Percentiles rank a stretch among this genome's conserved stretches.
These are phyloP conservation scores for Dicentrarchus labrax DNA, from an alignment of 2,113 vertebrate genomes.

Conservation along the genomic window DNA sequence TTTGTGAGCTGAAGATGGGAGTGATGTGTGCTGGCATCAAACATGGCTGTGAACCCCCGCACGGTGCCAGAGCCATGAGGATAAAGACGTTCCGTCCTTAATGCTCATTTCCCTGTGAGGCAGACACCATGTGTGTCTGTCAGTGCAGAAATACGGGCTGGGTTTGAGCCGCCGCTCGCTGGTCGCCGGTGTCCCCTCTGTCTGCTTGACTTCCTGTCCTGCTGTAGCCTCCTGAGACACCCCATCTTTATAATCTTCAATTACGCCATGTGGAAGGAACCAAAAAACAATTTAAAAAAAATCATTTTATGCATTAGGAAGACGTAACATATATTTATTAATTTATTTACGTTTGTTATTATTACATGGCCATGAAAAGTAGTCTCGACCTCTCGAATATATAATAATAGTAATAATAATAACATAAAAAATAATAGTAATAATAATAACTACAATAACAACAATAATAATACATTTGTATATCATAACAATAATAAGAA, in stretches of 20 bases:
- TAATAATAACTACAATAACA: too few species aligned
- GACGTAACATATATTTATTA: not conserved
- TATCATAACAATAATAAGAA: too few species aligned
- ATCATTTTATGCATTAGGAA: not conserved
- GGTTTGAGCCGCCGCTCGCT: constrained; percentile 22
- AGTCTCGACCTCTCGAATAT: not conserved
- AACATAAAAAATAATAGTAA: not conserved
- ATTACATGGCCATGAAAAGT: not conserved
- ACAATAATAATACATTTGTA: too few species aligned
- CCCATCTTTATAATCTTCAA: not conserved
- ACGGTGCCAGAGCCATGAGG: not conserved
- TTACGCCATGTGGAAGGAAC: not conserved
- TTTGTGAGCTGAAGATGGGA: not conserved
- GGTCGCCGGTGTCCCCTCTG: not conserved
- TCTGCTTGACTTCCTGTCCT: constrained; percentile 67
- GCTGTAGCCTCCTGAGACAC: not conserved
- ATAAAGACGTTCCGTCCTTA: not conserved
- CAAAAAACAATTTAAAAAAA: not conserved
- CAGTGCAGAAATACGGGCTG: not conserved
- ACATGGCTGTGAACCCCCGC: not conserved
- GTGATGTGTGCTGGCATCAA: constrained; percentile 13
- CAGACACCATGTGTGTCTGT: constrained; percentile 41
- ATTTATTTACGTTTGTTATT: not conserved
- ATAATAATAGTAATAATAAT: not conserved
- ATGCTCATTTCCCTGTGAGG: constrained; percentile 11